Percentiles rank a stretch among this genome's conserved stretches.
phyloP scores from a whole-genome alignment of 92 coral and sea anemone species.

The Chrysogorgia sp. region DNA sequence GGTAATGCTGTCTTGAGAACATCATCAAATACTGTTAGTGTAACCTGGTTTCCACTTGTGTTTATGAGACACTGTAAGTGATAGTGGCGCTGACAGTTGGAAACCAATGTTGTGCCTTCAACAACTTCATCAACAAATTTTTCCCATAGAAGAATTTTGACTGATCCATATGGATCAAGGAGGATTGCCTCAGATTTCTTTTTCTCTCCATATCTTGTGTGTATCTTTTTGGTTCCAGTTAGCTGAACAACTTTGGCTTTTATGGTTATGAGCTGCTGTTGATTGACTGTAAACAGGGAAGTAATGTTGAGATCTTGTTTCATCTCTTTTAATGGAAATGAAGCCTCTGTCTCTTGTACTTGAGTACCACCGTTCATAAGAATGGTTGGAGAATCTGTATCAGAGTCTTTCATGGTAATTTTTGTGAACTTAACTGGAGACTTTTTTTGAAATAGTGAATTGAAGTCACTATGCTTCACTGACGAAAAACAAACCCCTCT shows the following conservation, averaged over 20 bases:
- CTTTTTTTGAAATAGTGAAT: background rate
- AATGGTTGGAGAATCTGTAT: conserved; percentile 6
- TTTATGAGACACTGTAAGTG: too few relatives aligned
- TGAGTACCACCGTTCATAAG: background rate
- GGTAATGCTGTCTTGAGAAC: too few relatives aligned
- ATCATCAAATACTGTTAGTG: too few relatives aligned
- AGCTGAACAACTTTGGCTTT: conserved; percentile 30
- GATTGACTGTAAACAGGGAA: background rate
- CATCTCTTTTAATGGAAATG: background rate
- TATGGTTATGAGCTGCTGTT: background rate
- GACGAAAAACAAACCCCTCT: background rate
- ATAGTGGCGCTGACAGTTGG: too few relatives aligned
- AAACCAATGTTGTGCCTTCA: conserved; percentile 18
- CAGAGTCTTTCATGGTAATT: background rate
- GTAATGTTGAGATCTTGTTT: conserved; percentile 6
- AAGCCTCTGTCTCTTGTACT: background rate
- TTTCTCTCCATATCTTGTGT: conserved; percentile 24
- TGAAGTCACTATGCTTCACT: background rate
- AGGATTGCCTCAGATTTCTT: conserved; percentile 6
- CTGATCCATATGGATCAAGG: background rate
- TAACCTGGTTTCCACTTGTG: too few relatives aligned
- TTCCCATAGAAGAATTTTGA: conserved; percentile 3
- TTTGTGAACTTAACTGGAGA: background rate
- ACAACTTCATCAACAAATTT: conserved; percentile 4
- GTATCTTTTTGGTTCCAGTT: conserved; percentile 17